Percentiles rank a stretch among this genome's conserved stretches.
Evolutionary conservation across 1,140 invertebrate genomes (phyloP).

Genomic region (Ceratitis capitata): DNA sequence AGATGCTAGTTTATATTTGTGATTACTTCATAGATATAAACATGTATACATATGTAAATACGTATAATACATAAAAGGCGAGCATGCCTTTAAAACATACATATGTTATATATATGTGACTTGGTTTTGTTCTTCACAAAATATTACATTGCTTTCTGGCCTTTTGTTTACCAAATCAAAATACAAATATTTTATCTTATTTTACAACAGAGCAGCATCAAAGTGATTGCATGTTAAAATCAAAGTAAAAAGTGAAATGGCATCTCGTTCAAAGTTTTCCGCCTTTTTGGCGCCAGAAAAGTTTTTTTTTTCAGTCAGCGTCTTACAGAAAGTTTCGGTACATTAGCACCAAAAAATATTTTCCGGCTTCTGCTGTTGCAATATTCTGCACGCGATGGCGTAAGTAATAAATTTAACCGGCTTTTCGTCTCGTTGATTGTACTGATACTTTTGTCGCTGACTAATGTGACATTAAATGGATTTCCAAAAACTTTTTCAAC

Average conservation of each 20-base stretch:
- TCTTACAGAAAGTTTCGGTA: too few relatives aligned
- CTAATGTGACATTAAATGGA: constrained; percentile 5
- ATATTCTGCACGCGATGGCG: not conserved
- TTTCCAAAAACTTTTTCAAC: not conserved
- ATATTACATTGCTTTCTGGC: not conserved
- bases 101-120: not conserved
- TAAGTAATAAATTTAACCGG: not conserved
- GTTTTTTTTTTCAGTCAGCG: too few relatives aligned
- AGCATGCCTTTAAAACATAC: not conserved
- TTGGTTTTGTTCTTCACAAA: not conserved
- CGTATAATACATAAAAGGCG: too few relatives aligned
- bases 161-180: not conserved
- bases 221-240: not conserved
- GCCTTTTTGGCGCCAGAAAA: constrained; percentile 6
- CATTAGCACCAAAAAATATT: not conserved
- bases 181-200: constrained; percentile 28
- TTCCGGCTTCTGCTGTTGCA: too few relatives aligned
- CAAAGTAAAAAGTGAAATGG: not conserved
- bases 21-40: not conserved
- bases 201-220: not conserved
- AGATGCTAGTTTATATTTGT: not conserved
- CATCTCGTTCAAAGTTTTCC: not conserved
- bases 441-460: not conserved
- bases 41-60: too few relatives aligned
- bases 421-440: not conserved